Evolutionary conservation across 2,113 vertebrate genomes (phyloP), one percentile per base, ranked within the genome.

Genomic region (Phasianus colchicus): DNA sequence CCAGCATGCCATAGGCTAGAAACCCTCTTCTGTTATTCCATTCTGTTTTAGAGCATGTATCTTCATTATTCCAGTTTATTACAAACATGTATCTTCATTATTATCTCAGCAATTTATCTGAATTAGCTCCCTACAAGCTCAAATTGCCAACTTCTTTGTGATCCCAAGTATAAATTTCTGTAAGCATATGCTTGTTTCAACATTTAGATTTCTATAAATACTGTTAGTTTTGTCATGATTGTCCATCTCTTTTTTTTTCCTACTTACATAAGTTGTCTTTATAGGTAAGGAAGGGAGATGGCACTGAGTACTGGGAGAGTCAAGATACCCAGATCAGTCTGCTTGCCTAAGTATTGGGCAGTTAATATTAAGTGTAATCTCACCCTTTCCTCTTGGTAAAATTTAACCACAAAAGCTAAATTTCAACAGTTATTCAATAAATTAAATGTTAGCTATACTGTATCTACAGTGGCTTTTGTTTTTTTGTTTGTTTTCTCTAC

Each of bases 21-120:
- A 80, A n/a, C 30, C 36, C 57, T 86, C 61, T 71, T 89, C 61
- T 6, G 3, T 63, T 90, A 85, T 92, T 89, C 38, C 42, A 94
- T 45, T 61, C 84, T 55, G 21, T 30, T 82, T 43, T 36, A 83
- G 47, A 94, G 14, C 25, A 74, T 66, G 58, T 21, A 48, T 63
- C 67, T 79, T 88, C 57, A 58, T 66, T 81, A 84, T 89, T 74
- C 42, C 55, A 91, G 52, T 36, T 85, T 69, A 36, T 73, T 88
- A 93, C 52, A 82, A 86, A 40, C 43, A 87, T 60, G 58, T 48
- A n/a, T 75, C 54, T 81, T 83, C 69, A 52, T 82, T 80, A 84
- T 64, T 94, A 70, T 94, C 94, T 89, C 78, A 32, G 73, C 11
- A 66, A 36, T 88, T 87, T 79, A 55, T 85, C 83, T 96, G 34